A percentile compares a stretch with the other conserved stretches of the same genome.
phyloP scores from a whole-genome alignment of 2,888 invertebrate species.

The Limenitis camilla region DNA sequence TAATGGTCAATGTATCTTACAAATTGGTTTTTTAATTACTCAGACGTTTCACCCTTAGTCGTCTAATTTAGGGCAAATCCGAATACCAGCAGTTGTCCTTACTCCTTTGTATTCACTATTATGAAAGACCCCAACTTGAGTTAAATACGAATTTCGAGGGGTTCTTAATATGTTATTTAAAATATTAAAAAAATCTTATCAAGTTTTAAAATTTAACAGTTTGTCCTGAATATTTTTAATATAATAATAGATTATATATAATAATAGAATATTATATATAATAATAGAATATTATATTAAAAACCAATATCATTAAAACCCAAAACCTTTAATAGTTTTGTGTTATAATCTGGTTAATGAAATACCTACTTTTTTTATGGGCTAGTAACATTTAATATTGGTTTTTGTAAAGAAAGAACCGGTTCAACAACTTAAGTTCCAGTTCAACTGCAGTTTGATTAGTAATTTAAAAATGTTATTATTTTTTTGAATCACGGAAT shows the following conservation, averaged over 20 bases:
- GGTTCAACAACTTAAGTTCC: no score
- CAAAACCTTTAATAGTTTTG: no score
- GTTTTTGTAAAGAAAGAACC: no score
- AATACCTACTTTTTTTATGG: no score
- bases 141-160: slow-evolving; percentile 22
- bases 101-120: slow-evolving; percentile 31
- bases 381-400: no score
- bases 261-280: no score
- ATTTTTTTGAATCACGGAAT: no score
- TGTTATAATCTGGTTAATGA: no score
- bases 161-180: slow-evolving; percentile 20
- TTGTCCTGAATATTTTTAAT: not conserved
- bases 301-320: not conserved
- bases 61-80: slow-evolving; percentile 38
- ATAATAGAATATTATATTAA: not conserved
- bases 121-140: slow-evolving; percentile 29
- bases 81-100: slow-evolving; percentile 29
- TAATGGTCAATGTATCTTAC: slow-evolving; percentile 29
- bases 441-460: no score
- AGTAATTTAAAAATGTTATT: no score
- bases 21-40: slow-evolving; percentile 63
- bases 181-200: slow-evolving; percentile 20
- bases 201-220: slow-evolving; percentile 4
- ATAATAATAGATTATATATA: no score
- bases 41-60: slow-evolving; percentile 45